phyloP scores from a whole-genome alignment of 2,888 invertebrate species.

The Autographa pulchrina region DNA sequence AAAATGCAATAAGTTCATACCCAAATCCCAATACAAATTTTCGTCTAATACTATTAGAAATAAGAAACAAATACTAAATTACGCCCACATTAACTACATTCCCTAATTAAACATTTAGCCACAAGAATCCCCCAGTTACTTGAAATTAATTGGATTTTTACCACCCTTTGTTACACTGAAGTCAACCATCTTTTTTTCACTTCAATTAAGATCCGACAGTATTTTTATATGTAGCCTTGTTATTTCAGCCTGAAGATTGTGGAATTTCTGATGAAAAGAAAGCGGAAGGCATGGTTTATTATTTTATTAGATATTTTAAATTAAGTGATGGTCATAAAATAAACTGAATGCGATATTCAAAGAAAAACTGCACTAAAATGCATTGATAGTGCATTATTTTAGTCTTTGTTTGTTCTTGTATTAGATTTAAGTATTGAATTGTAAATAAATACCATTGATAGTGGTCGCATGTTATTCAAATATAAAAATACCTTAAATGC shows the following conservation, averaged over 20 bases:
- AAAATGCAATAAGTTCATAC: too few relatives aligned
- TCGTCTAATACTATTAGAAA: not conserved
- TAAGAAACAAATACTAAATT: not conserved
- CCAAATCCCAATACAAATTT: too few relatives aligned
- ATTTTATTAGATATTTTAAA: constrained; percentile 15
- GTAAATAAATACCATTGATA: too few relatives aligned
- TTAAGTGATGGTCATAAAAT: not conserved
- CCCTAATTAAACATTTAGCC: constrained; percentile 4
- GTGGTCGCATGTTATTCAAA: too few relatives aligned
- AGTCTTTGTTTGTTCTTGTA: too few relatives aligned
- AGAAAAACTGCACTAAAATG: too few relatives aligned
- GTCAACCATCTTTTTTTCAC: constrained; percentile 39
- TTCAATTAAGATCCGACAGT: constrained; percentile 54
- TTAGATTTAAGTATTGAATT: too few relatives aligned
- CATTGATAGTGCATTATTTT: too few relatives aligned
- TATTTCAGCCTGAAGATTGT: constrained; percentile 37
- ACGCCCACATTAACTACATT: not conserved
- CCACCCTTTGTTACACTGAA: constrained; percentile 54
- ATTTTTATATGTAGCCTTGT: constrained; percentile 23
- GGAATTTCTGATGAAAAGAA: constrained; percentile 9
- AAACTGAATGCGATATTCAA: too few relatives aligned
- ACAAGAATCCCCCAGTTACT: constrained; percentile 25
- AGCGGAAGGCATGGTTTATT: constrained; percentile 6
- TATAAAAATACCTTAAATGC: too few relatives aligned
- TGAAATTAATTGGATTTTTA: constrained; percentile 59